A percentile compares a stretch with the other conserved stretches of the same genome.
These are phyloP conservation scores for Mormyrus lacerda DNA, from an alignment of 2,113 vertebrate genomes.

Conservation along the genomic window DNA sequence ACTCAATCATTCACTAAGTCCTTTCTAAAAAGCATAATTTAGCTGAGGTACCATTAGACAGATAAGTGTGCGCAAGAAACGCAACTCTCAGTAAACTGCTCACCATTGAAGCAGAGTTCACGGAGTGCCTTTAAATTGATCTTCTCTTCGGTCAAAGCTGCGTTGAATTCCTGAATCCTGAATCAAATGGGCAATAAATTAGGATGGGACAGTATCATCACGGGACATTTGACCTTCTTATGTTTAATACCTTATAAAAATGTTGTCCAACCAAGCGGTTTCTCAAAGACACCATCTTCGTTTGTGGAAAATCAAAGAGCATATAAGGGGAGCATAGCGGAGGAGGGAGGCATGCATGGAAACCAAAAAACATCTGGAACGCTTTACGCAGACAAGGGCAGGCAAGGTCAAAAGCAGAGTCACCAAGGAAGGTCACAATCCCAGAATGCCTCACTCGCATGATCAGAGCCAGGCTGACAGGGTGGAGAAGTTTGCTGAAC, in stretches of 20 bases:
- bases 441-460: not conserved
- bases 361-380: not conserved
- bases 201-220: not conserved
- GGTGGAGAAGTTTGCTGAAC: not conserved
- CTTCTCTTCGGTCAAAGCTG: slow-evolving; percentile 69
- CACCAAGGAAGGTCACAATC: not conserved
- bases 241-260: not conserved
- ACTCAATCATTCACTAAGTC: not conserved
- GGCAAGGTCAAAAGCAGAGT: not conserved
- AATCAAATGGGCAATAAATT: slow-evolving; percentile 12
- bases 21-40: not conserved
- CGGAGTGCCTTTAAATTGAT: slow-evolving; percentile 71
- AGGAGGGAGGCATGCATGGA: not conserved
- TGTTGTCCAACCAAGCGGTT: not conserved
- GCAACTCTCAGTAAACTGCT: slow-evolving; percentile 24
- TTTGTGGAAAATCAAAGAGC: not conserved
- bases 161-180: slow-evolving; percentile 89
- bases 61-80: not conserved
- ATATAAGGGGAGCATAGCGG: too few species aligned
- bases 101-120: slow-evolving; percentile 88
- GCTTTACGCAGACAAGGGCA: not conserved
- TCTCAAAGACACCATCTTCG: not conserved
- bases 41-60: not conserved
- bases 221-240: not conserved
- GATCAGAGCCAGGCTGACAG: not conserved